Percentiles rank a stretch among this genome's conserved stretches.
These are phyloP conservation scores for Danio kyathit DNA, from an alignment of 2,797 vertebrate genomes.

Conservation along the genomic window DNA sequence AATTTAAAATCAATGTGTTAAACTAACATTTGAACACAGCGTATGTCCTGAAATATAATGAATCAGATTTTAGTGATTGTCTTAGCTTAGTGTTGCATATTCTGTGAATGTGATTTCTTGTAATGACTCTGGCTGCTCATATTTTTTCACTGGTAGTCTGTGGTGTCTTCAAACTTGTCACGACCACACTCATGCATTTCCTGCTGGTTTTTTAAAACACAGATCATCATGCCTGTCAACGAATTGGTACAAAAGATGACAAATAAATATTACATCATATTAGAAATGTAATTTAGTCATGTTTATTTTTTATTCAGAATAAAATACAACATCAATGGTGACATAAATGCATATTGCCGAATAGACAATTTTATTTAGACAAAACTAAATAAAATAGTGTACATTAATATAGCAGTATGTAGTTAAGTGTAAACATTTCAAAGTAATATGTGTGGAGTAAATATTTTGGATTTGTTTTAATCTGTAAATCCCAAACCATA, in stretches of 20 bases:
- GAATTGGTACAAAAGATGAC: too few species aligned
- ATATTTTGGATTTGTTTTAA: too few species aligned
- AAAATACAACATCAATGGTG: not conserved
- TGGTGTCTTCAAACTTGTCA: not conserved
- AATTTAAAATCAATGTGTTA: not conserved
- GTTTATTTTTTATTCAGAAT: too few species aligned
- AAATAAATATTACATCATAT: too few species aligned
- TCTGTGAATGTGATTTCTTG: not conserved
- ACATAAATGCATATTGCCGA: not conserved
- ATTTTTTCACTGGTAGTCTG: not conserved
- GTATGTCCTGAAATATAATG: not conserved
- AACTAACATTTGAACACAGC: not conserved
- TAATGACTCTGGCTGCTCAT: not conserved
- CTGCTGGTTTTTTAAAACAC: constrained; percentile 6
- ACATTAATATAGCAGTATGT: not conserved
- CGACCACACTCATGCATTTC: constrained; percentile 6
- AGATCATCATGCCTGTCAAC: not conserved
- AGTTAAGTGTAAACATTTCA: not conserved
- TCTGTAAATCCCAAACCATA: not conserved
- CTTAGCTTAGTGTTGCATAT: not conserved
- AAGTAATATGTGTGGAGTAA: not conserved
- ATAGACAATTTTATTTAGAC: not conserved
- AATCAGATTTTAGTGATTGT: not conserved
- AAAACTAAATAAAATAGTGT: not conserved
- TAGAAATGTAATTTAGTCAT: too few species aligned